A percentile compares a stretch with the other conserved stretches of the same genome.
Conservation (phyloP, 2,888 invertebrate genomes). For the Stenchaetothrips biformis region DNA sequence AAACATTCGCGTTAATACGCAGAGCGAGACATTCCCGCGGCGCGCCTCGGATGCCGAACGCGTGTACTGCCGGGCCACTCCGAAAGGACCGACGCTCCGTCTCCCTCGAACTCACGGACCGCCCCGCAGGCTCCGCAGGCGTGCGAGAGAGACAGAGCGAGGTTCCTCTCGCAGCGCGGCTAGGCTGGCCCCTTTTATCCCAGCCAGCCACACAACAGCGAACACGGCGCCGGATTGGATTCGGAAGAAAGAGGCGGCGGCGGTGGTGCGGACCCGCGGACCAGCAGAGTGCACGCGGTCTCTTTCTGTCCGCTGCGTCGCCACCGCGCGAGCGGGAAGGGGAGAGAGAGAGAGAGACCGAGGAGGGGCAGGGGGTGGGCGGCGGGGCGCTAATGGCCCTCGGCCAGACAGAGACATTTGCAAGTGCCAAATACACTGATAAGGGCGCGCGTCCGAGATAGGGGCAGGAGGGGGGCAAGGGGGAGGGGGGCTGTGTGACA, state of each 20-base stretch:
- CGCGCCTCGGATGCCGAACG: background rate
- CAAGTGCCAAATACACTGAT: conserved; percentile 40
- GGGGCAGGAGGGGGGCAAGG: no score
- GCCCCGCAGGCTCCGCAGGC: background rate
- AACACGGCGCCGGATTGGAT: no score
- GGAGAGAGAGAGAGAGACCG: no score
- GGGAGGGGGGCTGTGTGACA: background rate
- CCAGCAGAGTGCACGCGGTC: no score
- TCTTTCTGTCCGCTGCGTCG: no score
- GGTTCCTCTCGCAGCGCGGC: no score
- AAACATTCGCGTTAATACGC: conserved; percentile 30
- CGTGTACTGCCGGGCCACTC: background rate
- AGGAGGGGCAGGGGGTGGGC: background rate
- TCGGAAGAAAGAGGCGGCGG: no score
- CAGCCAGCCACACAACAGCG: no score
- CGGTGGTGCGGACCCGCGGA: no score
- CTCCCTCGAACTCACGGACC: background rate
- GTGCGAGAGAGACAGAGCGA: background rate
- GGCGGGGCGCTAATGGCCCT: background rate
- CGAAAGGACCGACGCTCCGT: no score
- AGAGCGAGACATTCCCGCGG: background rate
- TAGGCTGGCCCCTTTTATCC: no score
- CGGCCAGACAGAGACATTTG: conserved; percentile 14
- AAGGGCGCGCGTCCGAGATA: conserved; percentile 36
- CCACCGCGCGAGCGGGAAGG: no score